These are phyloP conservation scores for Anser cygnoides DNA, from an alignment of 2,113 vertebrate genomes.

Conservation along the genomic window DNA sequence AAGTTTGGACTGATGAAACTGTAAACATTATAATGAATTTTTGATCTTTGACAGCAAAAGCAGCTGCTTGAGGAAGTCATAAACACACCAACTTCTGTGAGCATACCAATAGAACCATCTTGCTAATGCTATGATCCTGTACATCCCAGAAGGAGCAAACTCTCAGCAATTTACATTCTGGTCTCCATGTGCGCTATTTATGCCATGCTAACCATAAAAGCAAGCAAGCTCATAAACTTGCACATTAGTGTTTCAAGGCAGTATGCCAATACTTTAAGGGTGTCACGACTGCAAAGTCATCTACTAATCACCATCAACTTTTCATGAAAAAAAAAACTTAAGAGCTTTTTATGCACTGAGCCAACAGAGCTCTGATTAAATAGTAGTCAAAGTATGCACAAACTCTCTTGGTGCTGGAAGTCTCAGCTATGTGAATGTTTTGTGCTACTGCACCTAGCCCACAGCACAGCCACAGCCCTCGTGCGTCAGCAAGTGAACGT, in stretches of 20 bases:
- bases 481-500: fast-evolving
- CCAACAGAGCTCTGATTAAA: not conserved
- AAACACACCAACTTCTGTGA: not conserved
- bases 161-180: not conserved
- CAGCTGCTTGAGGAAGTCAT: not conserved
- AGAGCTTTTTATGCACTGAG: not conserved
- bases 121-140: not conserved
- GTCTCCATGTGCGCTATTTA: not conserved
- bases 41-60: not conserved
- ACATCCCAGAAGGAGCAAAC: not conserved
- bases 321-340: not conserved
- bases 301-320: not conserved
- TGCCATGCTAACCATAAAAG: not conserved
- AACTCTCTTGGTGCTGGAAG: not conserved
- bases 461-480: not conserved
- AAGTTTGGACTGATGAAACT: not conserved
- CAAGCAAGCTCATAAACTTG: not conserved
- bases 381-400: not conserved
- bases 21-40: not conserved
- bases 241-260: not conserved
- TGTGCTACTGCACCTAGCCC: not conserved
- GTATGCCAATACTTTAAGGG: not conserved
- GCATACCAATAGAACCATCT: not conserved
- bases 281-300: not conserved
- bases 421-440: not conserved